phyloP scores from a whole-genome alignment of 2,113 vertebrate species.

The Xenopus laevis region DNA sequence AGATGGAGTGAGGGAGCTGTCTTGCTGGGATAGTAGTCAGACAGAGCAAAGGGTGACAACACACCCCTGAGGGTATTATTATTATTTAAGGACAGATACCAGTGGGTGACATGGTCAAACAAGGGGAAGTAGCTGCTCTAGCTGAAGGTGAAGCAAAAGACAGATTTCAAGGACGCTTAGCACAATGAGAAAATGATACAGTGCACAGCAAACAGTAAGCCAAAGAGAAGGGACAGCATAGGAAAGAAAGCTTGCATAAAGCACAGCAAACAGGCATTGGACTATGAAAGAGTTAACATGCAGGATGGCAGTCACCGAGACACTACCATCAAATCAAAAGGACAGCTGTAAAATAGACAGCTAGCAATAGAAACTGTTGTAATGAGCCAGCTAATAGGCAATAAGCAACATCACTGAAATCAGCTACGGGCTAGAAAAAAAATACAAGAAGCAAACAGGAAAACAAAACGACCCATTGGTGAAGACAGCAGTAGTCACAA shows the following conservation, averaged over 20 bases:
- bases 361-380: slow-evolving; percentile 17
- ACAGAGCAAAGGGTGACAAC: slow-evolving; percentile 33
- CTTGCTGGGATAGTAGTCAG: slow-evolving; percentile 22
- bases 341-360: slow-evolving; percentile 15
- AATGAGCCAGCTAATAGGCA: slow-evolving; percentile 25
- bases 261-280: background rate
- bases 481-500: background rate
- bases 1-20: slow-evolving; percentile 33
- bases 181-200: slow-evolving; percentile 25
- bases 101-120: slow-evolving; percentile 37
- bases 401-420: background rate
- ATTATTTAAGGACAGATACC: slow-evolving; percentile 40
- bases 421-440: background rate
- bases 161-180: slow-evolving; percentile 37
- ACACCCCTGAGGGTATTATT: slow-evolving; percentile 32
- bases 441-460: slow-evolving; percentile 8
- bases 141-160: slow-evolving; percentile 40
- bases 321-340: background rate
- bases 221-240: background rate
- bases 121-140: slow-evolving; percentile 10
- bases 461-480: background rate
- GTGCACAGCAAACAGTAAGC: slow-evolving; percentile 18
- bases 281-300: background rate
- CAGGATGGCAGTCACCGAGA: background rate
- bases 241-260: background rate